phyloP scores from a whole-genome alignment of 2,888 invertebrate genomes.

The Morpho achilles region DNA sequence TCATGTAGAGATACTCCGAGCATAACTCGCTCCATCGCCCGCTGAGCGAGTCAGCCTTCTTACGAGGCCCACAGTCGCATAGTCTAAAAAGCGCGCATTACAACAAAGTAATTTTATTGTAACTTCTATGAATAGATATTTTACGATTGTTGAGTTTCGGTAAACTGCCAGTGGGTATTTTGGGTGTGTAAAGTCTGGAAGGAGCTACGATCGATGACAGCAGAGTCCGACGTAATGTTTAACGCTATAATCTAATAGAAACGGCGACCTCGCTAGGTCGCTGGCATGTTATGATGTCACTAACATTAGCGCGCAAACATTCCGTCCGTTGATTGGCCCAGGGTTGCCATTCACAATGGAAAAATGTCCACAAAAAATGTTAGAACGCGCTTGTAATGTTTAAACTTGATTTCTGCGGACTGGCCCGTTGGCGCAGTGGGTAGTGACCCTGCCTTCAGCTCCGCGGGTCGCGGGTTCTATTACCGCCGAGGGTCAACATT shows the following conservation, averaged over 20 bases:
- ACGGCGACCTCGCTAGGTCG: conserved; percentile 69
- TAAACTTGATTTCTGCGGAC: neutral
- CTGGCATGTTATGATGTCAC: conserved; percentile 68
- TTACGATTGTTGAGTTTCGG: too few relatives aligned
- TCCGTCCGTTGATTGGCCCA: conserved; percentile 36
- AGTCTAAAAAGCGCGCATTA: too few relatives aligned
- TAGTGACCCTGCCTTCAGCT: neutral
- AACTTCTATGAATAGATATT: too few relatives aligned
- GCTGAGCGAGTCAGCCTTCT: too few relatives aligned
- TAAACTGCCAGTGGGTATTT: too few relatives aligned
- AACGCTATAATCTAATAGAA: conserved; percentile 33
- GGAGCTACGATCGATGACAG: conserved; percentile 32
- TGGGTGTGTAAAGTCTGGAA: neutral
- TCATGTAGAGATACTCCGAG: too few relatives aligned
- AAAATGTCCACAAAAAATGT: neutral
- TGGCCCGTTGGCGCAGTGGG: neutral
- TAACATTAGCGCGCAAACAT: conserved; percentile 47
- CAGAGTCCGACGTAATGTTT: conserved; percentile 44
- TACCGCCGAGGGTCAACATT: neutral
- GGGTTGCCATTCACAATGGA: conserved; percentile 18
- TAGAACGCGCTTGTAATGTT: neutral
- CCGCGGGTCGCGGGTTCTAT: neutral
- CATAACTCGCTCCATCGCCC: too few relatives aligned
- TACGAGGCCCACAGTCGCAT: too few relatives aligned
- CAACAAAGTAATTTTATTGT: too few relatives aligned